A percentile compares a stretch with the other conserved stretches of the same genome.
These are phyloP conservation scores for Hippopotamus amphibius DNA, from an alignment of 2,113 vertebrate genomes.

Conservation along the genomic window DNA sequence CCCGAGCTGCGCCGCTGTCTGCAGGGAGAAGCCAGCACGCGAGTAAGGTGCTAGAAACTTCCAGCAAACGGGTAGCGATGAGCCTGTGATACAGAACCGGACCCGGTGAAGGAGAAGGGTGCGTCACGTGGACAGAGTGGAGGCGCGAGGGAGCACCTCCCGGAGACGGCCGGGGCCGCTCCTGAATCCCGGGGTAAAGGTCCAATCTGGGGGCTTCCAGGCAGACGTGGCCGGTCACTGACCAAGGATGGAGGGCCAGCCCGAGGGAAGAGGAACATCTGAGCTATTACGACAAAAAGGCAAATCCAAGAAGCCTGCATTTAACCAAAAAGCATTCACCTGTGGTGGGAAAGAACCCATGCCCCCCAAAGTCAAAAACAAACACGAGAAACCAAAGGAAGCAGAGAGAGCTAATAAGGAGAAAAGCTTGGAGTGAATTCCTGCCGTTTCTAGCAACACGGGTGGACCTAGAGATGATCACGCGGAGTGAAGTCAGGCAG, in stretches of 20 bases:
- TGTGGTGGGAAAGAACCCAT: neutral
- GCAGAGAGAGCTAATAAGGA: neutral
- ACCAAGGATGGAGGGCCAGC: neutral
- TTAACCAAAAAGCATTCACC: neutral
- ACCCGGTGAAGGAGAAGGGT: neutral
- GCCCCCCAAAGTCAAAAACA: neutral
- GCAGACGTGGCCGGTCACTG: neutral
- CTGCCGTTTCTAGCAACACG: neutral
- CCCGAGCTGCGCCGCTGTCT: accelerated
- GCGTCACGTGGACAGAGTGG: too few relatives aligned
- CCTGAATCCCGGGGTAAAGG: neutral
- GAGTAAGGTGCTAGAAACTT: too few relatives aligned
- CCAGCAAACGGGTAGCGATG: accelerated
- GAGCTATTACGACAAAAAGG: too few relatives aligned
- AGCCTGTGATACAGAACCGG: too few relatives aligned
- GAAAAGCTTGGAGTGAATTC: neutral
- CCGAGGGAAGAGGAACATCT: neutral
- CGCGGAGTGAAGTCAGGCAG: accelerated
- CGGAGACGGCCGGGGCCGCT: accelerated
- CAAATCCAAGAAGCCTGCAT: neutral
- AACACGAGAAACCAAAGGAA: neutral
- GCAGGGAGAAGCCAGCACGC: neutral
- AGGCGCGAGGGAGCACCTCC: too few relatives aligned
- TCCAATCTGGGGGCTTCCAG: neutral
- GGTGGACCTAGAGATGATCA: neutral